Evolutionary conservation across 2,888 invertebrate genomes (phyloP).

Genomic region (Gymnocheta viridis): DNA sequence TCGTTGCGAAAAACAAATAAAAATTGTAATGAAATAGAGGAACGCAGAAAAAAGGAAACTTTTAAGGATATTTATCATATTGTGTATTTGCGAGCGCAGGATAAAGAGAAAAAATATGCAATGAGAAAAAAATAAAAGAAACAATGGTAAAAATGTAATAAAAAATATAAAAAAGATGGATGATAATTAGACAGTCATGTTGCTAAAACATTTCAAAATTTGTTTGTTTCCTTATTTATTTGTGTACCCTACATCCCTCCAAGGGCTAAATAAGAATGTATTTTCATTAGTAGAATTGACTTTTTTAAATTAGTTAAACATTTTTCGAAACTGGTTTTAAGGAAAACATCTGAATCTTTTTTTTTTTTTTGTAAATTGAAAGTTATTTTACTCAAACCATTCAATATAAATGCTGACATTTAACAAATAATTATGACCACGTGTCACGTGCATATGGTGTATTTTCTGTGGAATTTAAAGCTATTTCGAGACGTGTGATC

Average conservation of each 20-base stretch:
- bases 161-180: constrained; percentile 32
- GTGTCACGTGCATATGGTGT: no score
- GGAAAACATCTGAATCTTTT: no score
- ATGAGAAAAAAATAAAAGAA: not conserved
- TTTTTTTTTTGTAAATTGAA: no score
- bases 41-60: constrained; percentile 2
- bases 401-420: no score
- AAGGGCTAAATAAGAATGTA: no score
- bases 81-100: constrained; percentile 17
- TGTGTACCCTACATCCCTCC: not conserved
- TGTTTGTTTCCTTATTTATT: not conserved
- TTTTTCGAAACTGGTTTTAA: no score
- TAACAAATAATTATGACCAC: no score
- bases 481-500: no score
- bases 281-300: no score
- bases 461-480: no score
- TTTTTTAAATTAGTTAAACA: no score
- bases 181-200: constrained; percentile 65
- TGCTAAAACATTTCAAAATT: constrained; percentile 57
- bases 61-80: constrained; percentile 54
- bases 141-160: not conserved
- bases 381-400: no score
- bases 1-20: constrained; percentile 15
- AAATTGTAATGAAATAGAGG: constrained; percentile 23
- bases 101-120: not conserved